phyloP scores from a whole-genome alignment of 2,888 invertebrate species.

The Spodoptera picta region DNA sequence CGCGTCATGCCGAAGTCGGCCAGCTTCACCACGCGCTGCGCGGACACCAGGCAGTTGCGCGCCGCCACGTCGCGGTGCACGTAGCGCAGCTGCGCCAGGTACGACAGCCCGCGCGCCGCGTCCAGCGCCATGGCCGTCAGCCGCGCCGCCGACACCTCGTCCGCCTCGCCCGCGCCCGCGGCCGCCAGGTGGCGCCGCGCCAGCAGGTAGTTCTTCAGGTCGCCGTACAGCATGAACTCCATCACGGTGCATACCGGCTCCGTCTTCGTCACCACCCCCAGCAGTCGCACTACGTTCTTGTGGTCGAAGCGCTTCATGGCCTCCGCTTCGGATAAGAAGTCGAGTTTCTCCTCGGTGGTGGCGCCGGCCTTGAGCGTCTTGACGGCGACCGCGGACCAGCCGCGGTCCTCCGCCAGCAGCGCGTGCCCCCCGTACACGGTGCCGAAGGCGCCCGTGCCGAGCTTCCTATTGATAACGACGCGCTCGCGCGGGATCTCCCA shows the following conservation, averaged over 20 bases:
- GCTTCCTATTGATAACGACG: conserved; percentile 94
- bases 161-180: conserved; percentile 95
- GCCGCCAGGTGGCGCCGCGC: conserved; percentile 95
- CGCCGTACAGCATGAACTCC: conserved; percentile 98
- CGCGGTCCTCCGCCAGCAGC: conserved; percentile 87
- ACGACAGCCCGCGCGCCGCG: conserved; percentile 94
- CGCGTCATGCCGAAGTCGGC: conserved; percentile 98
- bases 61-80: conserved; percentile 96
- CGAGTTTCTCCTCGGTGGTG: conserved; percentile 94
- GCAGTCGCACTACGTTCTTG: conserved; percentile 94
- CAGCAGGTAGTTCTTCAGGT: conserved; percentile 95
- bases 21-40: conserved; percentile 92
- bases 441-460: conserved; percentile 97
- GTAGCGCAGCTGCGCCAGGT: conserved; percentile 94
- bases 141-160: conserved; percentile 93
- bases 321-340: conserved; percentile 97
- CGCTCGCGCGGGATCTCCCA: conserved; percentile 96
- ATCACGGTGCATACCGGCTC: conserved; percentile 97
- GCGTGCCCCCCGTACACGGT: conserved; percentile 97
- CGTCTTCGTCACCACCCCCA: conserved; percentile 95
- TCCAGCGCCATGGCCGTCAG: conserved; percentile 96
- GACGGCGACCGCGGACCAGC: conserved; percentile 96
- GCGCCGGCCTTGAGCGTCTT: conserved; percentile 96
- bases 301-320: conserved; percentile 98
- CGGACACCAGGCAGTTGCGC: conserved; percentile 94